These are phyloP conservation scores for Anthoptus insignis DNA, from an alignment of 2,888 invertebrate genomes.

Conservation along the genomic window DNA sequence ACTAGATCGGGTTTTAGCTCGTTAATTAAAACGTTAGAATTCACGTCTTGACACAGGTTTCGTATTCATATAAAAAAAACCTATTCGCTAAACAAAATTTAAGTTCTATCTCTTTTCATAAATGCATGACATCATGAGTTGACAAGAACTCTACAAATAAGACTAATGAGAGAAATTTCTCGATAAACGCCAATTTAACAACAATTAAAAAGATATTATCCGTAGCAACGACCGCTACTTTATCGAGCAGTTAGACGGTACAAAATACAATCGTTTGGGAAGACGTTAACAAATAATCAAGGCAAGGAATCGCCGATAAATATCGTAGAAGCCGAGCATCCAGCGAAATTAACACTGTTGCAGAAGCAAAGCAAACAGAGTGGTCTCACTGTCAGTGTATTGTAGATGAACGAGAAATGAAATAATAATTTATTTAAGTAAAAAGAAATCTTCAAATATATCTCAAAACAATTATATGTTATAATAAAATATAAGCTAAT, in stretches of 20 bases:
- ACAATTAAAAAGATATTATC: conserved; percentile 30
- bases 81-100: no score
- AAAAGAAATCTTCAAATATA: no score
- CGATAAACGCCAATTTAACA: conserved; percentile 11
- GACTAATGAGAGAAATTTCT: neutral
- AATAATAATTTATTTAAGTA: no score
- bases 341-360: conserved; percentile 62
- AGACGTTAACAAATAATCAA: conserved; percentile 43
- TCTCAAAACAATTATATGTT: no score
- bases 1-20: no score
- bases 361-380: conserved; percentile 52
- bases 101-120: neutral
- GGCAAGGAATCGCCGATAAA: conserved; percentile 50
- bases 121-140: neutral
- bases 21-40: no score
- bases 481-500: no score
- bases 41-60: no score
- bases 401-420: neutral
- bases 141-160: neutral
- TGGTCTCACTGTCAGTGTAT: neutral
- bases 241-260: conserved; percentile 21
- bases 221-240: conserved; percentile 23
- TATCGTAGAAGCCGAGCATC: conserved; percentile 50
- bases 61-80: no score
- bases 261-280: conserved; percentile 35